Percentiles rank a stretch among this genome's conserved stretches.
phyloP scores from a whole-genome alignment of 2,888 invertebrate genomes.

The Scelioninae gen. 2 region DNA sequence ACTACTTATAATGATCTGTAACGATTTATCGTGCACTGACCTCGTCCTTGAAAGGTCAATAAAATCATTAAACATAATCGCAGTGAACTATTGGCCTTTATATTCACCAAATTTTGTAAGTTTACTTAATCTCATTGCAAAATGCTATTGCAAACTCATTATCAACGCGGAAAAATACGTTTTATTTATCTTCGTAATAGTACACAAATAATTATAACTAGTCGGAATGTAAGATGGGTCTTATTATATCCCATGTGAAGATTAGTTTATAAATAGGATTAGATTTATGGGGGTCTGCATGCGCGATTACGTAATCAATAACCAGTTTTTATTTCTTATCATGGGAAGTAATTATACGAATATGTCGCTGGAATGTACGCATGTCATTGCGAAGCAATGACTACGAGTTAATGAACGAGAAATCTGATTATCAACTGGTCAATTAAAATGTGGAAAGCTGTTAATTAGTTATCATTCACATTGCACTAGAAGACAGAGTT shows the following conservation, averaged over 20 bases:
- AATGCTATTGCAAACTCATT: conserved; percentile 36
- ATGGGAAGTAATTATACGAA: conserved; percentile 42
- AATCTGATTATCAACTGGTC: conserved; percentile 10
- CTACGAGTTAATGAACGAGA: conserved; percentile 11
- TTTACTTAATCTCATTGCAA: conserved; percentile 28
- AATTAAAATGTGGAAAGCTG: conserved; percentile 6
- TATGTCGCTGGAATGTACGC: conserved; percentile 2
- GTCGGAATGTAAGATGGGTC: conserved; percentile 11
- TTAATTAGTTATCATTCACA: conserved; percentile 13
- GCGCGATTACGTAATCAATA: conserved; percentile 37
- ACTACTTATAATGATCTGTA: conserved; percentile 13
- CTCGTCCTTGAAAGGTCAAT: conserved; percentile 58
- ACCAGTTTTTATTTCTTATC: conserved; percentile 46
- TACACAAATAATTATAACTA: conserved; percentile 36
- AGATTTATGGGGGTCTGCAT: conserved; percentile 44
- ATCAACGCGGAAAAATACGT: conserved; percentile 53
- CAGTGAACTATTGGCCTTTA: conserved; percentile 50
- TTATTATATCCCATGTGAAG: conserved; percentile 41
- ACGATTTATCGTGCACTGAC: conserved; percentile 47
- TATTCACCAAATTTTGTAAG: conserved; percentile 50
- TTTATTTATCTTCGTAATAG: conserved; percentile 37
- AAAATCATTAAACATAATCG: conserved; percentile 50
- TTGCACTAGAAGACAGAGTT: conserved; percentile 4
- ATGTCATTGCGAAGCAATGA: conserved; percentile 1
- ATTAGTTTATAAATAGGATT: conserved; percentile 38